Percentiles rank a stretch among this genome's conserved stretches.
phyloP scores from a whole-genome alignment of 2,113 vertebrate species.

The Podocnemis expansa region DNA sequence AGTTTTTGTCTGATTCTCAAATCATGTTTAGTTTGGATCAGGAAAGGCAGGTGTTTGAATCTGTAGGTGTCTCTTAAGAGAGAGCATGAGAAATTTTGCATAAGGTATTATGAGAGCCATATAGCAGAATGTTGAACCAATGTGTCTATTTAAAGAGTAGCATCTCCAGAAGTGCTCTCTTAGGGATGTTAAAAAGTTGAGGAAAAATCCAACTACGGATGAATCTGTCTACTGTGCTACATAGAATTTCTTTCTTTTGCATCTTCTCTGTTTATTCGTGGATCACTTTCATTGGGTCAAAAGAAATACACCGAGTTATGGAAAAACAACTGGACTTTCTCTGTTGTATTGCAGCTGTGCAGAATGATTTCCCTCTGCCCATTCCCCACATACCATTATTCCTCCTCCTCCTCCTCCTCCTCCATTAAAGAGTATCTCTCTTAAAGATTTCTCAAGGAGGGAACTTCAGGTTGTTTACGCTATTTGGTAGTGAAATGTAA shows the following conservation, averaged over 20 bases:
- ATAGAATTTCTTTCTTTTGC: background rate
- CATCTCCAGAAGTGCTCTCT: background rate
- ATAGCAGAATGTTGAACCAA: background rate
- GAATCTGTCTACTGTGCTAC: background rate
- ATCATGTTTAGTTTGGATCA: background rate
- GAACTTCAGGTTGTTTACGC: background rate
- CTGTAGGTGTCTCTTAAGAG: background rate
- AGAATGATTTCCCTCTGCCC: background rate
- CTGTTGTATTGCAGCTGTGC: background rate
- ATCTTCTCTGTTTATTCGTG: background rate
- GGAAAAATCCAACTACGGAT: background rate
- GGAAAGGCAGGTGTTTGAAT: background rate
- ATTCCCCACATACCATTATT: background rate
- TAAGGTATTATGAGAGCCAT: background rate
- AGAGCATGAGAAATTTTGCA: background rate
- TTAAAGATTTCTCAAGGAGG: background rate
- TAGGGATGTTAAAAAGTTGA: background rate
- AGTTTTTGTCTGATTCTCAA: background rate
- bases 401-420: background rate
- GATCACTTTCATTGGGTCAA: background rate
- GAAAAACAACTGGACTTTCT: background rate
- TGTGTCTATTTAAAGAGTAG: background rate
- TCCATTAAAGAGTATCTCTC: background rate
- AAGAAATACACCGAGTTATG: background rate
- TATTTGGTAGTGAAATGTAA: background rate